These are phyloP conservation scores for Calyptomena viridis DNA, from an alignment of 2,113 vertebrate species.

Conservation along the genomic window DNA sequence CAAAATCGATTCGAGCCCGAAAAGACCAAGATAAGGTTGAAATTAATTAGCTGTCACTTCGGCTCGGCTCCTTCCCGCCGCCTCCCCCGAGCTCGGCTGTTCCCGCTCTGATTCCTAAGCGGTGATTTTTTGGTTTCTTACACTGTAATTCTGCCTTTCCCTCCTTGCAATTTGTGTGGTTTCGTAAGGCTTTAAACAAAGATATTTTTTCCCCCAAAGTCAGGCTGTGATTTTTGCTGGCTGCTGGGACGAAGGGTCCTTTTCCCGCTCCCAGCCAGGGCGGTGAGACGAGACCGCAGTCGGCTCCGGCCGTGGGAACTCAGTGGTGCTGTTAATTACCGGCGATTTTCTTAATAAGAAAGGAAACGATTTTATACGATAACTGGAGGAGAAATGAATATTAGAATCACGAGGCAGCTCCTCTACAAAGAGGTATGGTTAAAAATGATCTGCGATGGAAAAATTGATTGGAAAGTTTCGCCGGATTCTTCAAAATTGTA, in stretches of 20 bases:
- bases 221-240: not conserved
- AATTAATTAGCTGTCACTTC: not conserved
- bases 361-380: constrained; percentile 24
- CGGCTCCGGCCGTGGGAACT: constrained; percentile 23
- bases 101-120: not conserved
- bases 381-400: not conserved
- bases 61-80: not conserved
- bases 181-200: constrained; percentile 41
- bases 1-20: not conserved
- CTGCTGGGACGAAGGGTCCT: not conserved
- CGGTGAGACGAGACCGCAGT: not conserved
- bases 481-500: not conserved
- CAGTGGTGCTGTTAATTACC: not conserved
- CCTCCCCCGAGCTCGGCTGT: not conserved
- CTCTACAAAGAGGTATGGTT: not conserved
- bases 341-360: constrained; percentile 20
- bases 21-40: not conserved
- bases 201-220: not conserved
- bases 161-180: constrained; percentile 54
- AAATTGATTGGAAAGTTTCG: not conserved
- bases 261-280: not conserved
- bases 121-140: constrained; percentile 26
- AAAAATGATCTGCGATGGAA: not conserved
- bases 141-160: constrained; percentile 51
- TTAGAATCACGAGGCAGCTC: not conserved